Conservation (phyloP, 2,888 invertebrate species). For the Clusia tigrina region DNA sequence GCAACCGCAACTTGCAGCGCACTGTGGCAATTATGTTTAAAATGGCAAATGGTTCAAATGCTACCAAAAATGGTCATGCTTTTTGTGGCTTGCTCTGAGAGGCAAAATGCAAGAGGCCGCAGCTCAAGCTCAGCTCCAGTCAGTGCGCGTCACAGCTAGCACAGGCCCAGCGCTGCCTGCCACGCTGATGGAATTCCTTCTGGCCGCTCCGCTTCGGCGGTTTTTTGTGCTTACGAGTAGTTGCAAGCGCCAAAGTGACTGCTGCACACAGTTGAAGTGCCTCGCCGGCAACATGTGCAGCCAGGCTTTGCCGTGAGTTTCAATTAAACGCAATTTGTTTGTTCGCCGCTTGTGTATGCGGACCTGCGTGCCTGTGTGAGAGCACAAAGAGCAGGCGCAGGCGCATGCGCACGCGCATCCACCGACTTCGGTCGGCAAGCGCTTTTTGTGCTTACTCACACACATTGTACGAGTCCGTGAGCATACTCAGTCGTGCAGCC, state of each 20-base stretch:
- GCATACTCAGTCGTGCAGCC: too few relatives aligned
- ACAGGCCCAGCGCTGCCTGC: too few relatives aligned
- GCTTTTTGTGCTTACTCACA: too few relatives aligned
- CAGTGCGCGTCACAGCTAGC: conserved; percentile 19
- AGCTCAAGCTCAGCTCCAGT: too few relatives aligned
- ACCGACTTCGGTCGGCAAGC: too few relatives aligned
- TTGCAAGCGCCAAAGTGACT: background rate
- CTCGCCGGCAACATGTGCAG: conserved; percentile 26
- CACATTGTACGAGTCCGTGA: too few relatives aligned
- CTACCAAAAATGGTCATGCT: conserved; percentile 43
- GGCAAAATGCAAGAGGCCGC: too few relatives aligned
- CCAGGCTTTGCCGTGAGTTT: conserved; percentile 35
- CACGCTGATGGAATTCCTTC: conserved; percentile 24
- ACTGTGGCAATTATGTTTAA: conserved; percentile 43
- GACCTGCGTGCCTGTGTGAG: conserved; percentile 14
- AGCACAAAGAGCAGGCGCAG: conserved; percentile 3
- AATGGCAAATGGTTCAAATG: conserved; percentile 46
- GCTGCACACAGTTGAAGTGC: background rate
- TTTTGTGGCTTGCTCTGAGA: too few relatives aligned
- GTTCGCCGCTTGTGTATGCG: conserved; percentile 35
- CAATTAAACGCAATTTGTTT: conserved; percentile 49
- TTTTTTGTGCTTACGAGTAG: conserved; percentile 6
- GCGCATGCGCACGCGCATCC: conserved; percentile 14
- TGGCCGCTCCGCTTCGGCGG: background rate
- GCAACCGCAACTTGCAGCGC: conserved; percentile 29